Evolutionary conservation across 2,888 invertebrate species (phyloP).

Genomic region (Nymphalis urticae): DNA sequence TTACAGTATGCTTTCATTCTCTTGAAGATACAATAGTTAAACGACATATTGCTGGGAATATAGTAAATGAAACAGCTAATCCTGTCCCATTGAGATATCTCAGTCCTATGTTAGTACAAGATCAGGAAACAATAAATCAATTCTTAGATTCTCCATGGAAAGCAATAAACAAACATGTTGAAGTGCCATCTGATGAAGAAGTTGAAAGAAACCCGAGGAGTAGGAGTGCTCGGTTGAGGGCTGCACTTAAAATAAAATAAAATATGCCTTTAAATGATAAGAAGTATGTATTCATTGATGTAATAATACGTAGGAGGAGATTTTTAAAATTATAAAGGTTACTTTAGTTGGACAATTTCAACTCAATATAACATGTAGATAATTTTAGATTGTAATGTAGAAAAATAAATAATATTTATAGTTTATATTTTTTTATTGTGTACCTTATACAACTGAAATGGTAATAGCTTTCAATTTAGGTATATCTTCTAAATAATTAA

Average conservation of each 20-base stretch:
- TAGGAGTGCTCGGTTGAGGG: constrained; percentile 93
- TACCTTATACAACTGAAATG: not conserved
- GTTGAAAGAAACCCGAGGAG: constrained; percentile 90
- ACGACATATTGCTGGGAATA: constrained; percentile 90
- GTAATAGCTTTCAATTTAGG: not conserved
- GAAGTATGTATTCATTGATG: not conserved
- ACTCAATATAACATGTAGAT: not conserved
- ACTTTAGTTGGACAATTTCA: too few species aligned
- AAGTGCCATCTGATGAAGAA: constrained; percentile 88
- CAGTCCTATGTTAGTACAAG: constrained; percentile 82
- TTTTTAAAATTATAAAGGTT: too few species aligned
- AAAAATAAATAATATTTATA: constrained; percentile 1
- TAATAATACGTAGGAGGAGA: too few species aligned
- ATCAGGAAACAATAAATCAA: constrained; percentile 82
- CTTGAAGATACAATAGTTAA: constrained; percentile 97
- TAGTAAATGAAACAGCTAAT: constrained; percentile 87
- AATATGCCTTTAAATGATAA: not conserved
- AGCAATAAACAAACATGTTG: constrained; percentile 89
- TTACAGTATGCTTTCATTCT: constrained; percentile 94
- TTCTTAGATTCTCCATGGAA: constrained; percentile 87
- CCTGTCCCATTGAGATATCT: constrained; percentile 87
- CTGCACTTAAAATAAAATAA: constrained; percentile 86
- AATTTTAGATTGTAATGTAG: constrained; percentile 1
- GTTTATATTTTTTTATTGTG: not conserved
- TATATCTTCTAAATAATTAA: too few species aligned